Percentiles rank a stretch among this genome's conserved stretches.
These are phyloP conservation scores for Pangasianodon gigas DNA, from an alignment of 2,113 vertebrate genomes.

Conservation along the genomic window DNA sequence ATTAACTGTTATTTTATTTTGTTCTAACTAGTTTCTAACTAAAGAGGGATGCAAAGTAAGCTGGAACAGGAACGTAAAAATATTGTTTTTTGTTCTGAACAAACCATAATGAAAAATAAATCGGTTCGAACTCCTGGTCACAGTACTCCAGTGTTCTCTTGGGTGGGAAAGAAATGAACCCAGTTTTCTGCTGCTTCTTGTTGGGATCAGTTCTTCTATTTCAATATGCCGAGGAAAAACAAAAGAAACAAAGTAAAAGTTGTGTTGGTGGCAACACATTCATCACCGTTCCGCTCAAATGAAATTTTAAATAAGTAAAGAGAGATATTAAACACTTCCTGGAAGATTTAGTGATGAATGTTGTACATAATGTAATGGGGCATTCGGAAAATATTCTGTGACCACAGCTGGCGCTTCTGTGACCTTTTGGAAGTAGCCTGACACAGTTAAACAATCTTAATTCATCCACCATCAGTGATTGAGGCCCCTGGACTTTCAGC, in stretches of 20 bases:
- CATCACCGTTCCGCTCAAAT: not conserved
- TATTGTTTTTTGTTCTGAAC: not conserved
- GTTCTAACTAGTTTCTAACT: not conserved
- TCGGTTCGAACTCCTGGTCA: not conserved
- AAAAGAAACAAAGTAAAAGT: not conserved
- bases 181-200: not conserved
- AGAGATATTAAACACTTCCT: not conserved
- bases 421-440: not conserved
- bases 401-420: not conserved
- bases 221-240: no score
- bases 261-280: not conserved
- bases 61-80: not conserved
- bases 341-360: not conserved
- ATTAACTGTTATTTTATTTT: not conserved
- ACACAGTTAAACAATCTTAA: not conserved
- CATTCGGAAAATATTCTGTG: not conserved
- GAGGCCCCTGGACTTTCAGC: not conserved
- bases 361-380: not conserved
- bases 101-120: not conserved
- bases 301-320: not conserved
- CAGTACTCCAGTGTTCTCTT: not conserved
- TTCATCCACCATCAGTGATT: constrained; percentile 10
- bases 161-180: not conserved
- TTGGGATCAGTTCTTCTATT: not conserved
- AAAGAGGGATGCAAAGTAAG: not conserved